These are phyloP conservation scores for Tinamus major DNA, from an alignment of 2,797 vertebrate genomes.

Conservation along the genomic window DNA sequence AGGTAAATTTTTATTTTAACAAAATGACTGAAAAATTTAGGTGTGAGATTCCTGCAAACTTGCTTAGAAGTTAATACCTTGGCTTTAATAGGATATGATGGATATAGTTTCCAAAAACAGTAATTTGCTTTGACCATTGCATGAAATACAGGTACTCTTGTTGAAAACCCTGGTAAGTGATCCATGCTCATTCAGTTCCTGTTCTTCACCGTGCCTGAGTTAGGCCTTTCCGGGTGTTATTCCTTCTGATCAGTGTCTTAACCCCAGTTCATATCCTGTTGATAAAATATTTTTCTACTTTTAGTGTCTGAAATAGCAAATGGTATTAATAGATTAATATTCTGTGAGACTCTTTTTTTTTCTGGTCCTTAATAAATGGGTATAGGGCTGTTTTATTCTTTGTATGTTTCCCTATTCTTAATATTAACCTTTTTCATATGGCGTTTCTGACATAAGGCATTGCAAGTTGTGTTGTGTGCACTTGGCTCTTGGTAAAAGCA, in stretches of 20 bases:
- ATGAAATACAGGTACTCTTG: neutral
- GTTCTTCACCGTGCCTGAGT: neutral
- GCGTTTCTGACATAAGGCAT: neutral
- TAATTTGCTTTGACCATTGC: fast-evolving
- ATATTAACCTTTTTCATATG: neutral
- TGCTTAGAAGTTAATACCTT: neutral
- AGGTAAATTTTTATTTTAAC: neutral
- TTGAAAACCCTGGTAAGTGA: neutral
- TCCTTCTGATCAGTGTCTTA: neutral
- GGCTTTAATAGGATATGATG: neutral
- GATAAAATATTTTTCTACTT: neutral
- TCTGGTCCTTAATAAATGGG: neutral
- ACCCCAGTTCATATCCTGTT: neutral
- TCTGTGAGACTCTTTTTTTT: neutral
- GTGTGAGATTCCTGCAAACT: neutral
- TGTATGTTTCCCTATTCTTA: neutral
- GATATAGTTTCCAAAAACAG: neutral
- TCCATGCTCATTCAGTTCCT: neutral
- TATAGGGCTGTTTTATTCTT: neutral
- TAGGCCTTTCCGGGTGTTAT: neutral
- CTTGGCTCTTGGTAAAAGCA: neutral
- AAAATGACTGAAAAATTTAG: neutral
- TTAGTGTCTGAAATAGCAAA: neutral
- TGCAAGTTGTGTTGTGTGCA: neutral
- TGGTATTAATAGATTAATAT: fast-evolving